These are phyloP conservation scores for Pristis pectinata DNA, from an alignment of 2,797 vertebrate genomes.

Conservation along the genomic window DNA sequence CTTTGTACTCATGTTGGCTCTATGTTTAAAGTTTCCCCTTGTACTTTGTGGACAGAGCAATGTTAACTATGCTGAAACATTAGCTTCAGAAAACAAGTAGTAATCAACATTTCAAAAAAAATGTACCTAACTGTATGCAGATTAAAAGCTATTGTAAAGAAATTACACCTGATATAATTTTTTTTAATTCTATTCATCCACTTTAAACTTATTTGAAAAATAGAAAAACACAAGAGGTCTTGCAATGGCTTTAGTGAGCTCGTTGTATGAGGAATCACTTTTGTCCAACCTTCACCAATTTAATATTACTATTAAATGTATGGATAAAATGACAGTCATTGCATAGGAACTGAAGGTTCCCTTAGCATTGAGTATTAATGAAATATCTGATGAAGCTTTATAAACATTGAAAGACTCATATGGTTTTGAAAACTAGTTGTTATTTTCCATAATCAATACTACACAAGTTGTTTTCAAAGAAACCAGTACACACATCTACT, in stretches of 20 bases:
- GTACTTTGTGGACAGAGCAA: neutral
- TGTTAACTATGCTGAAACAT: neutral
- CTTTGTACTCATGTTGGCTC: neutral
- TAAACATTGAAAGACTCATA: neutral
- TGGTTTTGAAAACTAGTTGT: neutral
- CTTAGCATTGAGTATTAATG: neutral
- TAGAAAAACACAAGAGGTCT: neutral
- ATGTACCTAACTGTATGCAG: neutral
- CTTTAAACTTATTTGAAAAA: neutral
- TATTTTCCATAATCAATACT: neutral
- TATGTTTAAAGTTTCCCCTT: neutral
- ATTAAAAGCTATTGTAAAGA: neutral
- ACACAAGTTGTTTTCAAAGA: neutral
- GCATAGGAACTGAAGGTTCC: neutral
- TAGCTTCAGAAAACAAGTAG: neutral
- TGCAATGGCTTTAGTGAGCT: neutral
- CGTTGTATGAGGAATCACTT: neutral
- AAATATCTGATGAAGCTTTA: neutral
- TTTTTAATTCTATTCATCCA: neutral
- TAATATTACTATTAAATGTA: neutral
- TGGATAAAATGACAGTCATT: neutral
- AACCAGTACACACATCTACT: neutral
- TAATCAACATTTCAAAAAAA: neutral
- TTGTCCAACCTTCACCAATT: neutral
- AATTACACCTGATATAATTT: neutral